A percentile compares a stretch with the other conserved stretches of the same genome.
Conservation (phyloP, 1,140 invertebrate species). For the Agrilus planipennis region DNA sequence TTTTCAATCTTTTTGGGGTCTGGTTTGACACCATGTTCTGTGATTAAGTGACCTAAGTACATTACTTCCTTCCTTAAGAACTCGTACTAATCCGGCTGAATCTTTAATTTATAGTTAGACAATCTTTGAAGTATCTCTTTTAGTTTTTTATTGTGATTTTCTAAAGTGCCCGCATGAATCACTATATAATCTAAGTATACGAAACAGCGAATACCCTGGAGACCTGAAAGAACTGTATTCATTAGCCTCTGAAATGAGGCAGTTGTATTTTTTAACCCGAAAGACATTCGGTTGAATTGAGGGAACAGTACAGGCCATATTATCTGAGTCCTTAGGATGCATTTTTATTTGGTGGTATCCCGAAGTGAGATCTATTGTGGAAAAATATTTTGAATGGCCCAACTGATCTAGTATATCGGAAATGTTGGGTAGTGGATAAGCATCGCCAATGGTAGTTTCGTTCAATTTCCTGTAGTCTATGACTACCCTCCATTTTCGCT, state of each 20-base stretch:
- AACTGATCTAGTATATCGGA: conserved; percentile 34
- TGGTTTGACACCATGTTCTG: conserved; percentile 5
- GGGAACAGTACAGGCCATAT: conserved; percentile 35
- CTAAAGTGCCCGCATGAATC: conserved; percentile 18
- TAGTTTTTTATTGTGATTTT: conserved; percentile 26
- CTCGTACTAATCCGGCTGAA: conserved; percentile 14
- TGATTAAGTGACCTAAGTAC: conserved; percentile 12
- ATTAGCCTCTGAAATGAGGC: conserved; percentile 10
- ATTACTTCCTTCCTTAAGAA: conserved; percentile 11
- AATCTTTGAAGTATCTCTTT: conserved; percentile 17
- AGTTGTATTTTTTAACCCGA: conserved; percentile 12
- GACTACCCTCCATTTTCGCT: conserved; percentile 26
- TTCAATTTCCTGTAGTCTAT: conserved; percentile 25
- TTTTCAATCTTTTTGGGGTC: conserved; percentile 14
- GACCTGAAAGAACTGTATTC: conserved; percentile 10
- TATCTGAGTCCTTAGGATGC: too few relatives aligned
- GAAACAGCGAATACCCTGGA: conserved; percentile 11
- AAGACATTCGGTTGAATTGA: conserved; percentile 8
- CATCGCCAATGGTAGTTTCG: conserved; percentile 20
- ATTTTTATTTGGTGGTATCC: too few relatives aligned
- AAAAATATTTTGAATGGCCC: conserved; percentile 7
- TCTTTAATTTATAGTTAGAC: conserved; percentile 15
- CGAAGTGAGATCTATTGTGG: background rate
- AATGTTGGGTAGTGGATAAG: conserved; percentile 40
- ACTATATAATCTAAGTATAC: conserved; percentile 38